Evolutionary conservation across 2,888 invertebrate genomes (phyloP).

Genomic region (Calameuta idolon): DNA sequence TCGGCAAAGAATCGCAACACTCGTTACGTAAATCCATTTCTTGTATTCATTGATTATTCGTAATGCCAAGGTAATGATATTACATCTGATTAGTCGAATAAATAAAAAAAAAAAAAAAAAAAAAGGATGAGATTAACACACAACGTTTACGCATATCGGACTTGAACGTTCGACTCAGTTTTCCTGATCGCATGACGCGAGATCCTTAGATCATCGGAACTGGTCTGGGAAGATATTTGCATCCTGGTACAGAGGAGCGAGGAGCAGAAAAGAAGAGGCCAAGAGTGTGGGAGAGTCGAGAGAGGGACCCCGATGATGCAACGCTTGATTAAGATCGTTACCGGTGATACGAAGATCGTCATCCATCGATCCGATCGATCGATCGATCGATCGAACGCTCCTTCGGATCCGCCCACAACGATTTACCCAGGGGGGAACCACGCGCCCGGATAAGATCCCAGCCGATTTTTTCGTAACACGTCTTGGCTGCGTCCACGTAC

Average conservation of each 20-base stretch:
- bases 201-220: conserved; percentile 17
- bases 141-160: not conserved
- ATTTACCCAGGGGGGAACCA: conserved; percentile 21
- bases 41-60: not conserved
- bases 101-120: not conserved
- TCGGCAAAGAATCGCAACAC: not conserved
- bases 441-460: conserved; percentile 6
- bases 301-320: conserved; percentile 27
- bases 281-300: not conserved
- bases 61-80: not conserved
- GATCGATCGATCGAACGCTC: conserved; percentile 12
- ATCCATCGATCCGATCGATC: conserved; percentile 22
- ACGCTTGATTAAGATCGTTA: conserved; percentile 35
- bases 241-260: conserved; percentile 11
- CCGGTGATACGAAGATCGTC: conserved; percentile 25
- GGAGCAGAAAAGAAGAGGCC: not conserved
- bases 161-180: not conserved
- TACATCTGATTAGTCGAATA: not conserved
- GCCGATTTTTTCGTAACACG: conserved; percentile 5
- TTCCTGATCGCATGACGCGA: conserved; percentile 6
- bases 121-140: not conserved
- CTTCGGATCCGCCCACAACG: conserved; percentile 27
- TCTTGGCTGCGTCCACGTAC: not conserved
- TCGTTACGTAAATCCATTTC: not conserved
- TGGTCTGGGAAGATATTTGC: conserved; percentile 32